Conservation (phyloP, 2,888 invertebrate genomes). For the Ormyrus pomaceus region DNA sequence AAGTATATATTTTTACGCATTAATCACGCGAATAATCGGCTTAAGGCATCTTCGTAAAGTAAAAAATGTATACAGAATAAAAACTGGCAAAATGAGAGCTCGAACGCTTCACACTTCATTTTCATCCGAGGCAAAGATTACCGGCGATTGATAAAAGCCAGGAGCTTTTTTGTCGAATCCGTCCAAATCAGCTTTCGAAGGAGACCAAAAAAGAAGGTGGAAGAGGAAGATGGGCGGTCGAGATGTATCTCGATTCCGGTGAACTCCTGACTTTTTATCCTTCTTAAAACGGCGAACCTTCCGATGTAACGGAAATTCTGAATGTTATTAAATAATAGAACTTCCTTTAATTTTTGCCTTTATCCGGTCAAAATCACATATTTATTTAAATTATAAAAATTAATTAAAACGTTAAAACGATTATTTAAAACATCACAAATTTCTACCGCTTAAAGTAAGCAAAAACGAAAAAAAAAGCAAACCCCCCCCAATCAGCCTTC, state of each 20-base stretch:
- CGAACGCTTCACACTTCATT: constrained; percentile 18
- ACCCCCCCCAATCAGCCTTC: not conserved
- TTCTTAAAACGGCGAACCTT: not conserved
- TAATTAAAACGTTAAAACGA: too few relatives aligned
- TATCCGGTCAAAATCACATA: too few relatives aligned
- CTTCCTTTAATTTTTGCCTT: too few relatives aligned
- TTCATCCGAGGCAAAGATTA: constrained; percentile 22
- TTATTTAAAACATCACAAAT: too few relatives aligned
- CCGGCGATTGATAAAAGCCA: constrained; percentile 39
- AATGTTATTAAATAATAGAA: too few relatives aligned
- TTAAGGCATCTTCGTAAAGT: too few relatives aligned
- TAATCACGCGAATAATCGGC: too few relatives aligned
- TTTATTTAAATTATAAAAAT: too few relatives aligned
- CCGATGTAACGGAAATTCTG: not conserved
- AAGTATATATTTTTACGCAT: too few relatives aligned
- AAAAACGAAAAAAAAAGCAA: not conserved
- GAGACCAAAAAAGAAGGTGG: too few relatives aligned
- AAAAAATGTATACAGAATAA: too few relatives aligned
- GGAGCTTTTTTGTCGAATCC: constrained; percentile 30
- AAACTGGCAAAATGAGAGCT: not conserved
- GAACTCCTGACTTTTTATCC: not conserved
- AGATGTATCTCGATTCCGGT: constrained; percentile 12
- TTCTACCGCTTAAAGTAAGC: not conserved
- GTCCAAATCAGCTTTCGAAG: not conserved
- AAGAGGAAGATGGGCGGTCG: not conserved